Evolutionary conservation across 2,113 vertebrate species (phyloP), one percentile per base, ranked within the genome.

Genomic region (Strix aluco): DNA sequence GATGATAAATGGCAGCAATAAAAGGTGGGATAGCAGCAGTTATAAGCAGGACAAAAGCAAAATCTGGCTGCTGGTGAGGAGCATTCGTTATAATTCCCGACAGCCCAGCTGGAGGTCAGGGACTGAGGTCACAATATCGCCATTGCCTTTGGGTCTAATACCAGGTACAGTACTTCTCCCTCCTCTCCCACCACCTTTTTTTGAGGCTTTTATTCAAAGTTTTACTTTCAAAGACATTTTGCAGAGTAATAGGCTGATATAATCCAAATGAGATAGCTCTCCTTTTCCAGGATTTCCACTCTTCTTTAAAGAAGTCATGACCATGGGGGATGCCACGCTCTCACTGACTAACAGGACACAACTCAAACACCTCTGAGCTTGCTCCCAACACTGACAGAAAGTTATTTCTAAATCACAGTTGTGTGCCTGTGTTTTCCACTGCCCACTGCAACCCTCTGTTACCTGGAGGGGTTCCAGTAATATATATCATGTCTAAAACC

Each of bases 1-100:
- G 20, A 70, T 97, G 96, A 97, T 90, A 75, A 96, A 97, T 92
- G 67, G 51, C 75, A 88, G 93, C 86, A 97, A 98, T 96, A 96
- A 97, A 95, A 95, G 65, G 61, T 54, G 58, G 79, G 75, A 90
- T 2, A 90, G 85, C 67, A 42, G 74, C 77, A 69, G 87, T 70
- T 83, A 92, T 40, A 96, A 96, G 86, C 42, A 82, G 86, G 70
- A 92, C 72, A 96, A 86, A 97, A 92, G 86, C 79, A 88, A 92
- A 97, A 95, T 57, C 69, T 88, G 92, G 83, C 84, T 89, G 66
- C 38, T 85, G 69, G 36, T 69, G 67, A 96, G 59, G 29, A 89
- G 66, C 51, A 69, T 59, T 72, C 2, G 5, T 84, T 46, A 52
- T 15, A 40, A 72, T 94, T 86, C 81, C 59, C 27, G 14, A 73